Evolutionary conservation across 2,797 vertebrate species (phyloP), one percentile per base, ranked within the genome.

Genomic region (Acanthopagrus latus): DNA sequence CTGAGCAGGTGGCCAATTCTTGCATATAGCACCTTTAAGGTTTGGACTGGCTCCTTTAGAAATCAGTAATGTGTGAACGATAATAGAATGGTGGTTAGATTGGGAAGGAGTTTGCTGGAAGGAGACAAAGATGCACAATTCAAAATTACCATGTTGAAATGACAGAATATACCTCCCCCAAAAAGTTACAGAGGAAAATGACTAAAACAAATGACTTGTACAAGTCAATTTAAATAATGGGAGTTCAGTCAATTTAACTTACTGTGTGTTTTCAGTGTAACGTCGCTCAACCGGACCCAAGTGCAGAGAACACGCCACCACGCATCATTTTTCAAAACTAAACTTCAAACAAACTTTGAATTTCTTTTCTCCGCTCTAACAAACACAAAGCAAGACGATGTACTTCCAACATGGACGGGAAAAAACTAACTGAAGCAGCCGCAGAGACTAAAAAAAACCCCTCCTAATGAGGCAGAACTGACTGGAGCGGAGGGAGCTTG

Each of bases 341-440:
- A 71, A 48, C 71, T 33, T 46, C 20, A 63, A 43, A 68, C 8
- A 33, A 44, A 20, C 71, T 33, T 52, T 16, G 20, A n/a, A 3
- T 46, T 48, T 68, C 7, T 41, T 55, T 64, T 59, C 23, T 46
- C 54, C 29, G 6, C n/a, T 68, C 25, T 9, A 60, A 44, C 4
- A 52, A 56, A 60, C 25, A 64, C 10, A 29, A 55, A 64, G 25
- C 50, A 60, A 23, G 25, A 18, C 17, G 21, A 41, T 55, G 13
- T 48, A 3, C 69, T n/a, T n/a, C 69, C 64, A 69, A 16, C 50
- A 50, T 29, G 1, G 21, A 13, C 18, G n/a, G 29, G 9, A 18
- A 14, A 56, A 68, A 68, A 63, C 18, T 41, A 44, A 8, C 23
- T 60, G 58, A 77, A 48, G 46, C 38, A 54, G 54, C 29, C 33